These are phyloP conservation scores for Hyles euphorbiae DNA, from an alignment of 1,140 invertebrate genomes.

Conservation along the genomic window DNA sequence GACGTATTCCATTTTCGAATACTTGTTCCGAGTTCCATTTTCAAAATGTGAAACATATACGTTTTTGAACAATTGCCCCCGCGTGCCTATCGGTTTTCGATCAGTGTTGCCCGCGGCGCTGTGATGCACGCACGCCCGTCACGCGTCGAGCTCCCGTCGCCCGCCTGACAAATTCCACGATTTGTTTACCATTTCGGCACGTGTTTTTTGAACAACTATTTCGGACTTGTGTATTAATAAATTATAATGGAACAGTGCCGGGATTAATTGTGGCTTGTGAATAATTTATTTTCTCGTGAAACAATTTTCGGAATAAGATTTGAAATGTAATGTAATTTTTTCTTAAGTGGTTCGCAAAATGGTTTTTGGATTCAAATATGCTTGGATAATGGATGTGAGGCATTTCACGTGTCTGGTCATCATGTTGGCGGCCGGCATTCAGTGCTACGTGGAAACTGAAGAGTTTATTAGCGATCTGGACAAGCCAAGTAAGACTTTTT, in stretches of 20 bases:
- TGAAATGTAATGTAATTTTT: neutral
- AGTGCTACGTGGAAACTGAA: slow-evolving; percentile 49
- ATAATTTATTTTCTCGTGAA: too few relatives aligned
- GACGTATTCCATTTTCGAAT: slow-evolving; percentile 9
- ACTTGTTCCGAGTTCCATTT: slow-evolving; percentile 13
- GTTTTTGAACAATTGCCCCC: slow-evolving; percentile 29
- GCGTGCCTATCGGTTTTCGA: slow-evolving; percentile 45
- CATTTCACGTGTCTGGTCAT: slow-evolving; percentile 27
- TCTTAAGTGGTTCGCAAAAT: too few relatives aligned
- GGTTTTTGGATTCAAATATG: neutral
- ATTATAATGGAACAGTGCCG: too few relatives aligned
- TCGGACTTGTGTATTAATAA: too few relatives aligned
- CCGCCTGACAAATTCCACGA: slow-evolving; percentile 18
- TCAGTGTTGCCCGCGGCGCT: slow-evolving; percentile 47
- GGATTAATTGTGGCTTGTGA: too few relatives aligned
- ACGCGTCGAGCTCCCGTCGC: slow-evolving; percentile 7
- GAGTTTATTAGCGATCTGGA: slow-evolving; percentile 59
- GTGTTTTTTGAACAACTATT: neutral
- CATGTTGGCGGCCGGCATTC: slow-evolving; percentile 32
- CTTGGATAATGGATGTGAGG: slow-evolving; percentile 1
- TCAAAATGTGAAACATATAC: slow-evolving; percentile 29
- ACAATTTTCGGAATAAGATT: neutral
- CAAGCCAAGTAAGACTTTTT: slow-evolving; percentile 44
- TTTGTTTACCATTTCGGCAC: slow-evolving; percentile 33
- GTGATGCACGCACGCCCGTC: slow-evolving; percentile 43